Percentiles rank a stretch among this genome's conserved stretches.
Evolutionary conservation across 1,140 invertebrate genomes (phyloP).

Genomic region (Ylistrum balloti): DNA sequence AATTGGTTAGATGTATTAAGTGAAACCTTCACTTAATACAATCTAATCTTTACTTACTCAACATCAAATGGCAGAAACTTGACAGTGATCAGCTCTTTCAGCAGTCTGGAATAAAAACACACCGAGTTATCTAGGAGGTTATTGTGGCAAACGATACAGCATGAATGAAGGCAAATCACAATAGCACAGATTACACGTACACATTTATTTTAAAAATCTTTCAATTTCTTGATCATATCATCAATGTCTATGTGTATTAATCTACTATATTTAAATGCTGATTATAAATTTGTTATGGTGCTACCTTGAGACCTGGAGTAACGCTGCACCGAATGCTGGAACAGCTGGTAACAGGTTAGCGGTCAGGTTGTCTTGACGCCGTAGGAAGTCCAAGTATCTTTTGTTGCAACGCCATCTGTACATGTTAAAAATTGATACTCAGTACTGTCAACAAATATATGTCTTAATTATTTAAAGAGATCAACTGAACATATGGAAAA

Average conservation of each 20-base stretch:
- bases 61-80: conserved; percentile 79
- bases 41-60: conserved; percentile 76
- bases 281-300: conserved; percentile 21
- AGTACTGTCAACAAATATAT: conserved; percentile 12
- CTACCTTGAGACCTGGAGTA: conserved; percentile 78
- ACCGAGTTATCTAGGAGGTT: no score
- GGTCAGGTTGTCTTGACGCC: conserved; percentile 64
- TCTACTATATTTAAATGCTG: neutral
- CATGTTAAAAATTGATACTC: conserved; percentile 41
- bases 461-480: no score
- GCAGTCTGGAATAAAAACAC: no score
- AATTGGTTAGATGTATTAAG: no score
- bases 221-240: no score
- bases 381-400: conserved; percentile 71
- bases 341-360: conserved; percentile 72
- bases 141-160: no score
- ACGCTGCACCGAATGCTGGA: conserved; percentile 76
- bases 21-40: no score
- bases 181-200: no score
- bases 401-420: conserved; percentile 78
- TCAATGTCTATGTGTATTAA: neutral
- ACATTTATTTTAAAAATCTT: no score
- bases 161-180: no score
- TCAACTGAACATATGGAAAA: no score
- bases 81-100: conserved; percentile 79